Base-by-base conservation (phyloP, 1,140 invertebrate genomes). In the Matsumurasca onukii region DNA sequence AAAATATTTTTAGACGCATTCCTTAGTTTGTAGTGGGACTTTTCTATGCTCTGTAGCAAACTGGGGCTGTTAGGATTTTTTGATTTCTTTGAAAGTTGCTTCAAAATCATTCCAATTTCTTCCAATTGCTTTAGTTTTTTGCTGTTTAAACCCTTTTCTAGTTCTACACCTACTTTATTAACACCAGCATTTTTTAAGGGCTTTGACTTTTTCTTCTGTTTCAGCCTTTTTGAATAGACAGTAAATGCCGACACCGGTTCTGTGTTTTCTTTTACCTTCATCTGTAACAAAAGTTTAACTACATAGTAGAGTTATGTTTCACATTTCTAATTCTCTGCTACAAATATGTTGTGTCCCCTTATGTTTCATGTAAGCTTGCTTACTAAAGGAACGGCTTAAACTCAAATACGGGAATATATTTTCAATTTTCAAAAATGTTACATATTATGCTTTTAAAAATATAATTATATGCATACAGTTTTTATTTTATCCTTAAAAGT, bases 181-280 rank as follows among this genome's bases (percentile, higher is more conserved):
- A 20, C 22, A 20, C 61, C 31, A 34, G 31, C 39, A 34, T 17
- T 15, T 63, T 3, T 5, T 13, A 34, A 3, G 22, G 17, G 31
- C 12, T 63, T 63, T 3, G 61, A 17, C 34, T 63, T 63, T 48
- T 45, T 65, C 39, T 45, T 65, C 48, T 45, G 62, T 31, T 65
- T 65, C 2, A 45, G 27, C 22, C 48, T 65, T 65, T 65, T 27
- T 27, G 62, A 65, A 65, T 65, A 65, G 1, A 65, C 34, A 22
- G 62, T 39, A 48, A 65, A 65, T 12, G 62, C 62, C 25, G 62
- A 65, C 17, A 65, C 22, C 13, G 62, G 62, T 24, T 65, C 31
- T 45, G n/a, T 65, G 20, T 27, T 39, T 9, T 2, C 29, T 59
- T 3, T 29, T 22, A 63, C n/a, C 27, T 65, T 65, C 62, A 45